Base-by-base conservation (phyloP, 2,888 invertebrate genomes). In the Chalcis sispes region DNA sequence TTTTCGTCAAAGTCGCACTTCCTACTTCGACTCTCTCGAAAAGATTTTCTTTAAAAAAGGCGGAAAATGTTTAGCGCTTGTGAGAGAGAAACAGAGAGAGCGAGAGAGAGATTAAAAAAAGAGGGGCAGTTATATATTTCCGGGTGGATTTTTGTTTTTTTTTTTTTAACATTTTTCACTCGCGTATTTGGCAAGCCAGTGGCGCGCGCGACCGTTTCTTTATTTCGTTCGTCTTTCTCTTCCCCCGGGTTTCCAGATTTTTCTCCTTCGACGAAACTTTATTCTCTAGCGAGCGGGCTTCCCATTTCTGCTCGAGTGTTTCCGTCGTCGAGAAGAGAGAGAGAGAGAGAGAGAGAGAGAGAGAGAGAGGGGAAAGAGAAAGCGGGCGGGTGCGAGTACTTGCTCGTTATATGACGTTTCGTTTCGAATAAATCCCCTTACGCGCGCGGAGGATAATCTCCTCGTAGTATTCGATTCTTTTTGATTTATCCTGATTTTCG, bases 401-500 rank as follows among this genome's bases (percentile, higher is more conserved):
- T 40, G 29, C 27, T 58, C 72, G 58, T 65, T 65, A 40, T n/a
- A n/a, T 58, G 65, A 59, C 65, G 27, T 66, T 58, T 40, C 58
- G 15, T 58, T 59, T 15, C 58, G 65, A 32, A 61, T 42, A 52
- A 61, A 72, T 71, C 59, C 59, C 56, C 59, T 59, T 54, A 56
- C 40, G 42, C 42, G 54, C 13, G 46, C 8, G 48, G 56, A 25
- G 72, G 72, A 72, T 65, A 72, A 72, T 72, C 72, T 40, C 50
- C 15, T 65, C 50, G 58, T 58, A 36, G 48, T 25, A 72, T 58
- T 65, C 72, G 72, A 72, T 72, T 65, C 50, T 40, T 40, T 62
- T 71, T 71, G 71, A 71, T 71, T 71, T n/a, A n/a, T 65, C 50
- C 36, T 48, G 70, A 61, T 50, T 70, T 40, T 15, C 42, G 32